These are phyloP conservation scores for Augochlora pura DNA, from an alignment of 1,140 invertebrate species.

Conservation along the genomic window DNA sequence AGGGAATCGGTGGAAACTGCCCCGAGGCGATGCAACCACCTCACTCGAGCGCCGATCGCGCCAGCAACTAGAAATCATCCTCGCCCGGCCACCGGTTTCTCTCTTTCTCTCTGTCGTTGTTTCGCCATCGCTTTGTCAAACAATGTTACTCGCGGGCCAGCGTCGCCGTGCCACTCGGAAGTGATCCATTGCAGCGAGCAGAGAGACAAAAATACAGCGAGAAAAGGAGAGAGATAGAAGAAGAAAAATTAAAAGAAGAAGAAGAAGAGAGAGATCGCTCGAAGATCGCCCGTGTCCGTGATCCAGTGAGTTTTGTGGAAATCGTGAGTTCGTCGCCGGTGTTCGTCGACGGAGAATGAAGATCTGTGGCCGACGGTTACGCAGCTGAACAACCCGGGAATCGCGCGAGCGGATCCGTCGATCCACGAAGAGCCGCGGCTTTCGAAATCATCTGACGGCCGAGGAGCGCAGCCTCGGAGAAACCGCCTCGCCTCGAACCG, in stretches of 20 bases:
- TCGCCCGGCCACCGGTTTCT: conserved; percentile 26
- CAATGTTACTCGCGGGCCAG: not conserved
- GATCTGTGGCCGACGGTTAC: not conserved
- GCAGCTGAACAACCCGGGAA: not conserved
- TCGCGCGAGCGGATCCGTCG: not conserved
- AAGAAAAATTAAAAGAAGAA: too few relatives aligned
- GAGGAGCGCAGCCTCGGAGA: too few relatives aligned
- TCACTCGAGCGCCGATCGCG: conserved; percentile 77
- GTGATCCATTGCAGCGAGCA: not conserved
- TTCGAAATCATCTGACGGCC: too few relatives aligned
- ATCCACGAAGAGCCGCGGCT: too few relatives aligned
- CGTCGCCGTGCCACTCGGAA: not conserved
- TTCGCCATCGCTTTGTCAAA: not conserved
- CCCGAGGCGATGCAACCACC: conserved; percentile 78
- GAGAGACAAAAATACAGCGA: too few relatives aligned
- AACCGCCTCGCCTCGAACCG: not conserved
- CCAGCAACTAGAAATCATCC: conserved; percentile 53
- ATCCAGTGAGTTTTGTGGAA: not conserved
- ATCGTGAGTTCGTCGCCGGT: not conserved
- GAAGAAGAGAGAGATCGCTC: too few relatives aligned
- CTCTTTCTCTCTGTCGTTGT: not conserved
- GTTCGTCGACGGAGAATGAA: not conserved
- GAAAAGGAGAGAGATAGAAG: too few relatives aligned
- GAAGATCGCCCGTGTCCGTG: too few relatives aligned
- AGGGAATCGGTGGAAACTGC: conserved; percentile 75